Evolutionary conservation across 1,140 invertebrate genomes (phyloP).

Genomic region (Periplaneta americana): DNA sequence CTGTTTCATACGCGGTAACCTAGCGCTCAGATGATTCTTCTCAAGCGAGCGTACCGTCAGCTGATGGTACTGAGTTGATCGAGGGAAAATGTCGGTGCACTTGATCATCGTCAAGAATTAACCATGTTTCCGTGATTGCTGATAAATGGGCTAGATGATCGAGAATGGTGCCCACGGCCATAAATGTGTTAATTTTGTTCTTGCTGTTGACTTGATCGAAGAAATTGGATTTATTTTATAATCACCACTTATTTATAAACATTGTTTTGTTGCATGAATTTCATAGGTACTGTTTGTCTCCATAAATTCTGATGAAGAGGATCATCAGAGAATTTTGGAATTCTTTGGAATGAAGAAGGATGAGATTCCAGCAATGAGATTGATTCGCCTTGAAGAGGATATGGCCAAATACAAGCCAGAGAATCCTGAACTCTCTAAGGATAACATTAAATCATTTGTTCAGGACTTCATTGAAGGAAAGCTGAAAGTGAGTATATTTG

Average conservation of each 20-base stretch:
- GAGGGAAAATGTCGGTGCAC: too few species aligned
- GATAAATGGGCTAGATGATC: too few species aligned
- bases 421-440: slow-evolving; percentile 65
- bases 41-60: too few species aligned
- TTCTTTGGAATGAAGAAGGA: slow-evolving; percentile 97
- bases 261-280: background rate
- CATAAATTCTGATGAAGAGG: slow-evolving; percentile 91
- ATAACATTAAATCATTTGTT: slow-evolving; percentile 80
- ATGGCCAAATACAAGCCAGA: slow-evolving; percentile 98
- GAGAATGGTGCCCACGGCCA: too few species aligned
- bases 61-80: too few species aligned
- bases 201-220: too few species aligned
- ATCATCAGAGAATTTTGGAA: slow-evolving; percentile 95
- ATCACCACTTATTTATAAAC: background rate
- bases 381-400: slow-evolving; percentile 94
- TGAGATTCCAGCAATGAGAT: slow-evolving; percentile 85
- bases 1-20: too few species aligned
- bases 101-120: too few species aligned
- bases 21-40: too few species aligned
- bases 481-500: slow-evolving; percentile 56
- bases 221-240: background rate
- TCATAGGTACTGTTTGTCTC: slow-evolving; percentile 82
- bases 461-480: slow-evolving; percentile 85
- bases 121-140: too few species aligned
- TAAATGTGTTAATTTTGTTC: too few species aligned